phyloP scores from a whole-genome alignment of 2,888 invertebrate genomes.

The Drosophila meridiana region DNA sequence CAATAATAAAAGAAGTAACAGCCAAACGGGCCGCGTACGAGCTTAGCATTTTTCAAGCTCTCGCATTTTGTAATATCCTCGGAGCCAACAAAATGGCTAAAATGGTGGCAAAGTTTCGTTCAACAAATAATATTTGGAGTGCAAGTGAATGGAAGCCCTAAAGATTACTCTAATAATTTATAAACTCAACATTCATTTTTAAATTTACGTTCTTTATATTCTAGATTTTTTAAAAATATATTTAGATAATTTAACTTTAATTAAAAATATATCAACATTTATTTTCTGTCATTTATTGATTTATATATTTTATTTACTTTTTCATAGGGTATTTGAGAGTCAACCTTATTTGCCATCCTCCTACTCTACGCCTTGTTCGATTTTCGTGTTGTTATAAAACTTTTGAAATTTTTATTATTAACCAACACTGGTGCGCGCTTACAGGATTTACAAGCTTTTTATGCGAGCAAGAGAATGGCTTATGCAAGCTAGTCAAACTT shows the following conservation, averaged over 20 bases:
- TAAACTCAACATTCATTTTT: too few relatives aligned
- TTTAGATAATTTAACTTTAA: too few relatives aligned
- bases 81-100: background rate
- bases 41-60: conserved; percentile 5
- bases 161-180: too few relatives aligned
- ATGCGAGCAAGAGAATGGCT: background rate
- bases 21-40: conserved; percentile 8
- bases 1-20: conserved; percentile 45
- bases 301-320: background rate
- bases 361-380: background rate
- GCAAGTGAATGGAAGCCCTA: too few relatives aligned
- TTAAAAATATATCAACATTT: too few relatives aligned
- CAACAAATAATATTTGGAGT: background rate
- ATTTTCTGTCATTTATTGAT: too few relatives aligned
- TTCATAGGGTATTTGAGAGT: background rate
- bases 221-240: too few relatives aligned
- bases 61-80: background rate
- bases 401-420: conserved; percentile 26
- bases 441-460: conserved; percentile 7
- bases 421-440: conserved; percentile 14
- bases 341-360: too few relatives aligned
- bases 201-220: too few relatives aligned
- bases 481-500: conserved; percentile 17
- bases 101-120: background rate
- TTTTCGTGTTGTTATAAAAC: conserved; percentile 13